Conservation (phyloP, 2,113 vertebrate genomes). For the Beaufortia kweichowensis region DNA sequence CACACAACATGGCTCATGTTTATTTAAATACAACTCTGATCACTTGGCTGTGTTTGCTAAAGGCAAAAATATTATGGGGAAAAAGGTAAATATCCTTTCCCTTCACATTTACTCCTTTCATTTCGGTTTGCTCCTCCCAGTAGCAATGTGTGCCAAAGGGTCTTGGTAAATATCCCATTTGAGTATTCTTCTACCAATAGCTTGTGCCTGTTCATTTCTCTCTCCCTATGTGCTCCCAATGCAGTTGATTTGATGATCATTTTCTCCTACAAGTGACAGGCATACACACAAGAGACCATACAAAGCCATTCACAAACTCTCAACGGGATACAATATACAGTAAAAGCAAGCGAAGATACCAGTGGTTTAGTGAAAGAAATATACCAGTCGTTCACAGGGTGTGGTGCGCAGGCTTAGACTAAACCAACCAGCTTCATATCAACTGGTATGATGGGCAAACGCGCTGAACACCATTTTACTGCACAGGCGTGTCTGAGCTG, state of each 20-base stretch:
- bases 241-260: slow-evolving; percentile 50
- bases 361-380: slow-evolving; percentile 43
- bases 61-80: slow-evolving; percentile 55
- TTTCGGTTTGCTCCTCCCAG: slow-evolving; percentile 57
- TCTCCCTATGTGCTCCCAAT: slow-evolving; percentile 58
- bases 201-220: slow-evolving; percentile 51
- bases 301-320: slow-evolving; percentile 48
- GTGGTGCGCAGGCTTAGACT: background rate
- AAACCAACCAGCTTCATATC: slow-evolving; percentile 25
- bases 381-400: slow-evolving; percentile 18
- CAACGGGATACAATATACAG: slow-evolving; percentile 38
- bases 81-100: slow-evolving; percentile 72
- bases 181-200: slow-evolving; percentile 65
- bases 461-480: slow-evolving; percentile 23
- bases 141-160: slow-evolving; percentile 70
- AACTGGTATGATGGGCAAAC: slow-evolving; percentile 22
- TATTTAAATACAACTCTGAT: slow-evolving; percentile 74
- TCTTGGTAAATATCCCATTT: slow-evolving; percentile 72
- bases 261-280: slow-evolving; percentile 39
- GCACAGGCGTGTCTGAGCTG: slow-evolving; percentile 50
- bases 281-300: slow-evolving; percentile 28
- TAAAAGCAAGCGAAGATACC: slow-evolving; percentile 46
- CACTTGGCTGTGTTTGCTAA: slow-evolving; percentile 70
- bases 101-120: slow-evolving; percentile 67
- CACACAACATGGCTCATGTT: slow-evolving; percentile 71